Evolutionary conservation across 2,888 invertebrate genomes (phyloP).

Genomic region (Heliconius ethilla): DNA sequence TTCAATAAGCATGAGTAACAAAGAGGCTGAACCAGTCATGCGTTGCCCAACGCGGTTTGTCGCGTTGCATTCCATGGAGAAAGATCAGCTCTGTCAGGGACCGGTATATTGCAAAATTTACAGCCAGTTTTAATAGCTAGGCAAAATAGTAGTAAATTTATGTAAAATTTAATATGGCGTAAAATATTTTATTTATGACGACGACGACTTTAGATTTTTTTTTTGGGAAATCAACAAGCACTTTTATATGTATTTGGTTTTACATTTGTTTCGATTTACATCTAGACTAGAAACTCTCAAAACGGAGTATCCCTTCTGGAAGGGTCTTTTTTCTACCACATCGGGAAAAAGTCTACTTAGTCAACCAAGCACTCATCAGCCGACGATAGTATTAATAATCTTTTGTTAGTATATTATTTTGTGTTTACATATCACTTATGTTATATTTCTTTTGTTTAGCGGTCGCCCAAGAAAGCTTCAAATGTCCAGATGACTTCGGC

Average conservation of each 20-base stretch:
- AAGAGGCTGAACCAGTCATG: constrained; percentile 40
- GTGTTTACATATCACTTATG: background rate
- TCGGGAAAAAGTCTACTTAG: background rate
- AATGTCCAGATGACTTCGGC: constrained; percentile 96
- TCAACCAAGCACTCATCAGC: background rate
- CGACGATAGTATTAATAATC: background rate
- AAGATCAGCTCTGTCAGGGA: constrained; percentile 69
- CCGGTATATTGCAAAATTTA: constrained; percentile 63
- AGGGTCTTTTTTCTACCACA: background rate
- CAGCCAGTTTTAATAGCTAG: constrained; percentile 57
- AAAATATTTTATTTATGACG: background rate
- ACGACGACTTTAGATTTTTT: too few relatives aligned
- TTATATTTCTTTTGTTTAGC: constrained; percentile 75
- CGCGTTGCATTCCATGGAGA: constrained; percentile 67
- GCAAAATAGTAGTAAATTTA: background rate
- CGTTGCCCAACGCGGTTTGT: constrained; percentile 51
- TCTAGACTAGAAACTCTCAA: too few relatives aligned
- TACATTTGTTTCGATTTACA: too few relatives aligned
- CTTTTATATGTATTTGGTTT: too few relatives aligned
- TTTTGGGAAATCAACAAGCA: too few relatives aligned
- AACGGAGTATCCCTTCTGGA: background rate
- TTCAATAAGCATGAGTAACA: constrained; percentile 33
- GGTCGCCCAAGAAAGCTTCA: constrained; percentile 91
- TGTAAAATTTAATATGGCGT: background rate
- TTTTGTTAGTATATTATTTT: background rate